A percentile compares a stretch with the other conserved stretches of the same genome.
phyloP scores from a whole-genome alignment of 2,888 invertebrate genomes.

The Tethea ocularis region DNA sequence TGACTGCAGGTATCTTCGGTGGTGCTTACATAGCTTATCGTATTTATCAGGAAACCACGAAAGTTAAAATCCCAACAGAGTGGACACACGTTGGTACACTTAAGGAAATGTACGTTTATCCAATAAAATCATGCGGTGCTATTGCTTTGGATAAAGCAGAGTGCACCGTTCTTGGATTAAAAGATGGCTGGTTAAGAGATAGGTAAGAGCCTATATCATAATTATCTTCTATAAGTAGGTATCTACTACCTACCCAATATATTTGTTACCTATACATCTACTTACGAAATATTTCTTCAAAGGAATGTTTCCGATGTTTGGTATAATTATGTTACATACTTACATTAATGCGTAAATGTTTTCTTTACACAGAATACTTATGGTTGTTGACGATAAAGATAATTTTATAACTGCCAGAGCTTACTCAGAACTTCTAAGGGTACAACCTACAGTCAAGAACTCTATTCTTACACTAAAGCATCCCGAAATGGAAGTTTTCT shows the following conservation, averaged over 20 bases:
- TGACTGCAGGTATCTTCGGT: constrained; percentile 58
- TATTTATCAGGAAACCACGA: constrained; percentile 43
- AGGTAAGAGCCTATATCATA: constrained; percentile 47
- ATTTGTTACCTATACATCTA: too few species aligned
- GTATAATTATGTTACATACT: too few species aligned
- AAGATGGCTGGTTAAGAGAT: constrained; percentile 81
- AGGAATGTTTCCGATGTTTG: too few species aligned
- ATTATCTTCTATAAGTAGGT: not conserved
- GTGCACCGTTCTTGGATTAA: constrained; percentile 80
- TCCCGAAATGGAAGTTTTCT: constrained; percentile 80
- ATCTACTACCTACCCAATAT: not conserved
- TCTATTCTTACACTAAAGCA: constrained; percentile 82
- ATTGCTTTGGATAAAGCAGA: constrained; percentile 75
- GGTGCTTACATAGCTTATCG: constrained; percentile 61
- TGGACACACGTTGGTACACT: constrained; percentile 85
- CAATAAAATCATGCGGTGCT: constrained; percentile 85
- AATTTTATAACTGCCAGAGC: constrained; percentile 84
- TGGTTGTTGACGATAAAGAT: constrained; percentile 82
- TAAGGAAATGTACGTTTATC: constrained; percentile 80
- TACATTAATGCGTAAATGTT: not conserved
- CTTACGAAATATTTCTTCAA: too few species aligned
- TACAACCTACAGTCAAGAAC: constrained; percentile 75
- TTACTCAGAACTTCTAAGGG: constrained; percentile 80
- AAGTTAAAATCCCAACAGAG: constrained; percentile 62
- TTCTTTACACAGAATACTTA: constrained; percentile 68